Conservation (phyloP, 2,113 vertebrate species). For the Plecturocebus donacophilus region DNA sequence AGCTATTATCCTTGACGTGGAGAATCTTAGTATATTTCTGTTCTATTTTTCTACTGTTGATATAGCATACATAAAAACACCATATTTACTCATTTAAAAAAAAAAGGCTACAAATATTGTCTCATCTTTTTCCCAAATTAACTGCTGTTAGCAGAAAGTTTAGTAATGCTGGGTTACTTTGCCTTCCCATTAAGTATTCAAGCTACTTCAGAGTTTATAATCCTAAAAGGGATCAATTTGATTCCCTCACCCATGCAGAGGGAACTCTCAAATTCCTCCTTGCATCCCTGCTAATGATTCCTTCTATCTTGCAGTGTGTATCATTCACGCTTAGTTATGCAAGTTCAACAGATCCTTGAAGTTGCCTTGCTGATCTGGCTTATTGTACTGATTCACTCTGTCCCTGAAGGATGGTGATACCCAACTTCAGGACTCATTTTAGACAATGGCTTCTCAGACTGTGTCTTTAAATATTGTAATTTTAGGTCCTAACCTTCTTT, state of each 20-base stretch:
- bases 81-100: not conserved
- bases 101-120: not conserved
- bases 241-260: not conserved
- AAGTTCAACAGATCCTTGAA: not conserved
- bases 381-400: not conserved
- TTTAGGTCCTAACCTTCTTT: not conserved
- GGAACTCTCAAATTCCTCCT: not conserved
- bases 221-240: not conserved
- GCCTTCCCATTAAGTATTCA: not conserved
- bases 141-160: not conserved
- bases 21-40: not conserved
- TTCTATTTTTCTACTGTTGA: not conserved
- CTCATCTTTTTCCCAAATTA: not conserved
- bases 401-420: not conserved
- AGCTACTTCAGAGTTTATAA: not conserved
- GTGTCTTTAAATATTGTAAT: not conserved
- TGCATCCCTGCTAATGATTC: not conserved
- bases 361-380: not conserved
- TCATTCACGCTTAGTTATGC: accelerated
- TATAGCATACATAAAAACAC: not conserved
- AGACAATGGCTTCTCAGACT: not conserved
- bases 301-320: not conserved
- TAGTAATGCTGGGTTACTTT: not conserved
- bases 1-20: not conserved
- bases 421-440: not conserved